Percentiles rank a stretch among this genome's conserved stretches.
Evolutionary conservation across 2,888 invertebrate genomes (phyloP).

Genomic region (Vesta saturnalis): DNA sequence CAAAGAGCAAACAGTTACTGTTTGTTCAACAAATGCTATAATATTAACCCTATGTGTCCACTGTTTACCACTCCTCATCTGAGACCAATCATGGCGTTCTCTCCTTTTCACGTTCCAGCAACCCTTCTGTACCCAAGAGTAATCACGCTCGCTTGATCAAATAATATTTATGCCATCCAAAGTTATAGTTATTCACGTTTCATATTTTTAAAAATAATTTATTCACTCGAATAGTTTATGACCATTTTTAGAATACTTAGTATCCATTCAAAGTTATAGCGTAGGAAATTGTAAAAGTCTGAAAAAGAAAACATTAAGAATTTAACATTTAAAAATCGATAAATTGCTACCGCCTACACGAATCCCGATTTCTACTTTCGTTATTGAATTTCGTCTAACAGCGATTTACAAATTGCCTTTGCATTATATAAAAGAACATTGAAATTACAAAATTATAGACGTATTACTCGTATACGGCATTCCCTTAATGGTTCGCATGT

Average conservation of each 20-base stretch:
- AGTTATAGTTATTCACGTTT: no score
- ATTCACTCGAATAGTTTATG: neutral
- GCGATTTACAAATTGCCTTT: slow-evolving; percentile 3
- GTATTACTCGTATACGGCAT: no score
- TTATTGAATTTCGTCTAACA: neutral
- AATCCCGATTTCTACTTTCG: neutral
- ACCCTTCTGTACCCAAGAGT: slow-evolving; percentile 43
- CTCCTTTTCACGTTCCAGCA: slow-evolving; percentile 32
- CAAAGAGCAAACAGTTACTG: slow-evolving; percentile 52
- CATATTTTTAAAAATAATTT: neutral
- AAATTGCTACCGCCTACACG: neutral
- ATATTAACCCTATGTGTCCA: slow-evolving; percentile 55
- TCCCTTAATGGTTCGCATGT: no score
- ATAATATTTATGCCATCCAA: slow-evolving; percentile 48
- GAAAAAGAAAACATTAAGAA: neutral
- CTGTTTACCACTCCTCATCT: slow-evolving; percentile 54
- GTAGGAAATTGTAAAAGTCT: neutral
- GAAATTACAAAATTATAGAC: slow-evolving; percentile 9
- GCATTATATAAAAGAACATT: neutral
- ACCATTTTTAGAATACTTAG: neutral
- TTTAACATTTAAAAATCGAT: neutral
- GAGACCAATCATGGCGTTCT: slow-evolving; percentile 51
- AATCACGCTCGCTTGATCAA: slow-evolving; percentile 49
- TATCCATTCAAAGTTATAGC: neutral
- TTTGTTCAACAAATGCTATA: slow-evolving; percentile 55